Conservation (phyloP, 2,888 invertebrate species). For the Nephrotoma flavescens region DNA sequence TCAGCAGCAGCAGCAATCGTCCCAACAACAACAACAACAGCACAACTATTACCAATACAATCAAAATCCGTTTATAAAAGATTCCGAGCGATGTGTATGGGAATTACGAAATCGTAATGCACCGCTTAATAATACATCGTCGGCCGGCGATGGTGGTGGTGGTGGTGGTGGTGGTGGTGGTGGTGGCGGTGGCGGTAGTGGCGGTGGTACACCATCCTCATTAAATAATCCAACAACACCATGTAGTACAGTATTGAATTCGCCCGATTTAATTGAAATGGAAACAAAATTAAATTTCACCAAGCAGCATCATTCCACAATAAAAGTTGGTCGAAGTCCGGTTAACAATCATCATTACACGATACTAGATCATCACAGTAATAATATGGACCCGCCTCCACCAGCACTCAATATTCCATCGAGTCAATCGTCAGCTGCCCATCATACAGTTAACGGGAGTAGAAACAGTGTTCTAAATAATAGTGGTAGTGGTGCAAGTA, state of each 20-base stretch:
- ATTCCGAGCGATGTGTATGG: conserved; percentile 8
- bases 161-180: neutral
- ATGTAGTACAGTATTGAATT: conserved; percentile 23
- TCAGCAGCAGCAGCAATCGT: neutral
- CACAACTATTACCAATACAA: conserved; percentile 7
- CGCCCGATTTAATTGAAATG: conserved; percentile 22
- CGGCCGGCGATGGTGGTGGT: neutral
- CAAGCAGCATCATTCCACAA: conserved; percentile 17
- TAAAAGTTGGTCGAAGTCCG: conserved; percentile 25
- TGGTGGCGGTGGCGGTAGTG: neutral
- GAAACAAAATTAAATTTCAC: conserved; percentile 12
- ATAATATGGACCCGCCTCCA: neutral
- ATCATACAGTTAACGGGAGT: neutral
- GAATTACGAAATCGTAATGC: conserved; percentile 9
- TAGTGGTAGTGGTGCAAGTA: neutral
- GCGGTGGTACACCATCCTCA: neutral
- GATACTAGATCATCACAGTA: neutral
- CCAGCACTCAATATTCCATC: neutral
- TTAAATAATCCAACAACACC: conserved; percentile 15
- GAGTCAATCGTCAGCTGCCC: neutral
- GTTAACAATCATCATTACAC: conserved; percentile 15
- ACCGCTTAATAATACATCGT: neutral
- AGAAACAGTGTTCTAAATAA: neutral
- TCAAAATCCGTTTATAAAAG: conserved; percentile 14
- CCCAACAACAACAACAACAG: neutral